These are phyloP conservation scores for Hydrotaea cyrtoneurina DNA, from an alignment of 2,888 invertebrate genomes.

Conservation along the genomic window DNA sequence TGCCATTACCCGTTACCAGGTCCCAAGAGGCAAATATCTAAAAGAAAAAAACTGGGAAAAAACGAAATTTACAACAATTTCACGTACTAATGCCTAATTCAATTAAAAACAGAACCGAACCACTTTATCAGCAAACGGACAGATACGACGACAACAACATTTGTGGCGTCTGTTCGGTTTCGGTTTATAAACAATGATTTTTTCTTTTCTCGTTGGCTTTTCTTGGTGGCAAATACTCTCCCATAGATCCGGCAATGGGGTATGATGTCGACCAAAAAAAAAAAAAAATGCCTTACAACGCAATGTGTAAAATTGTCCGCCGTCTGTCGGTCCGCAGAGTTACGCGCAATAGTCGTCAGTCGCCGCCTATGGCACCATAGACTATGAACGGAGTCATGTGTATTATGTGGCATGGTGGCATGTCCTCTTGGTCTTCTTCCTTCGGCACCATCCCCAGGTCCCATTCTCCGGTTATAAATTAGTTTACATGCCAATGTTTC, in stretches of 20 bases:
- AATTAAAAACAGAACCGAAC: constrained; percentile 26
- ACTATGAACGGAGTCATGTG: not conserved
- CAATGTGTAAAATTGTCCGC: too few species aligned
- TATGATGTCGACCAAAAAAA: constrained; percentile 19
- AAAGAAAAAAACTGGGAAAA: not conserved
- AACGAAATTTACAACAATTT: constrained; percentile 3
- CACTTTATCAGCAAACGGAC: constrained; percentile 23
- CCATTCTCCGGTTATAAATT: constrained; percentile 25
- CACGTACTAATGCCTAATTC: constrained; percentile 22
- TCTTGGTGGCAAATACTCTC: not conserved
- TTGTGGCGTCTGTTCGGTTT: constrained; percentile 33
- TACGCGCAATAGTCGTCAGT: not conserved
- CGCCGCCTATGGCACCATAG: not conserved
- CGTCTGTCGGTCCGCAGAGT: not conserved
- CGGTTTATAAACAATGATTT: too few species aligned
- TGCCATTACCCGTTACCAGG: not conserved
- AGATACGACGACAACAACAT: constrained; percentile 32
- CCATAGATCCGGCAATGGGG: not conserved
- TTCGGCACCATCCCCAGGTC: not conserved
- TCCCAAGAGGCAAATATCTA: not conserved
- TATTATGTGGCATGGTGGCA: not conserved
- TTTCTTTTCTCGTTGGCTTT: too few species aligned
- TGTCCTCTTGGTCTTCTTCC: not conserved
- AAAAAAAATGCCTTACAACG: not conserved
- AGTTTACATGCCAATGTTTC: constrained; percentile 39